Base-by-base conservation (phyloP, 2,888 invertebrate species). In the Melieria omissa region DNA sequence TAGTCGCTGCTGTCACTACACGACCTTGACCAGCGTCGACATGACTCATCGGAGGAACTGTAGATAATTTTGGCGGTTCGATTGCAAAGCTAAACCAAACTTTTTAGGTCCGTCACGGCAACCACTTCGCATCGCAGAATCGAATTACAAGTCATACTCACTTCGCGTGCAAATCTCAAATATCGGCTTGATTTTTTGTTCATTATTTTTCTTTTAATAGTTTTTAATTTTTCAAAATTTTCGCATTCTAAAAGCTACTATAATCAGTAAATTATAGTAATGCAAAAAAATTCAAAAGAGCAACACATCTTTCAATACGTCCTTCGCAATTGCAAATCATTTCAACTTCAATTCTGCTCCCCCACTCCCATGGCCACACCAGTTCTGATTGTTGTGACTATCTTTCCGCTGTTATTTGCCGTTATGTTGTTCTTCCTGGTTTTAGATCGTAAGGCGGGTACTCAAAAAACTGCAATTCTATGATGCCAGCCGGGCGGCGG, bases 381-480 rank as follows among this genome's bases (percentile, higher is more conserved):
- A 29, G 5, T 57, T 12, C 49, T 45, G 14, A 16, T 68, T 46
- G 65, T 58, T 55, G 10, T 61, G 62, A 14, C 46, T 16, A 55
- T 64, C 60, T 52, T 74, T 70, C 65, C 55, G 72, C 68, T 75
- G 73, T 75, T 67, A 70, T 74, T 74, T 68, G 58, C 65, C 54
- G 71, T 70, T 72, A 67, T 74, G 70, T 73, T 69, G 71, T 74
- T 73, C 49, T 54, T 63, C 63, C 16, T 65, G 29, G 49, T 69
- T 63, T 65, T 60, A 45, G 49, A 45, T 73, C 61, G 62, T 70
- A 75, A 77, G 79, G 79, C 79, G 79, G 78, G 79, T 79, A 75
- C 67, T 75, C 74, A 74, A 75, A 74, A 78, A 76, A 76, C 29
- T 29, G 75, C 74, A 75, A 73, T 71, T 71, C 74, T 68, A 68